Percentiles rank a stretch among this genome's conserved stretches.
Conservation (phyloP, 2,888 invertebrate species). For the Tetranychus piercei region DNA sequence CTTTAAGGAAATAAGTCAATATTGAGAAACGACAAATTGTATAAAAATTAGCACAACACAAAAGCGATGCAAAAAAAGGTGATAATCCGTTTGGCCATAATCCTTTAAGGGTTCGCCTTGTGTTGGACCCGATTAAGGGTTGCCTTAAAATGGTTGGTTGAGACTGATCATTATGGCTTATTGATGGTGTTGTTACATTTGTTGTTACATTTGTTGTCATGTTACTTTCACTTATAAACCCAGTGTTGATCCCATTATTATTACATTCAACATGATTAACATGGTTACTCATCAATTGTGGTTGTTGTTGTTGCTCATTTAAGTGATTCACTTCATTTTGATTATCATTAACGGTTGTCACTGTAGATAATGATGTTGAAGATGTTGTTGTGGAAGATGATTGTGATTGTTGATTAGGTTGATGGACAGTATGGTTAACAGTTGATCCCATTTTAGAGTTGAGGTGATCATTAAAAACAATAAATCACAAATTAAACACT, state of each 20-base stretch:
- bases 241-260: constrained; percentile 10
- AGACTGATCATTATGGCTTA: background rate
- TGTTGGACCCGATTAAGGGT: constrained; percentile 10
- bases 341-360: background rate
- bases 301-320: background rate
- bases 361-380: background rate
- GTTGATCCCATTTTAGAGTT: background rate
- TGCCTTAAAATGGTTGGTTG: background rate
- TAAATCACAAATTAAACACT: no score
- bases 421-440: background rate
- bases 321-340: background rate
- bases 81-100: constrained; percentile 40
- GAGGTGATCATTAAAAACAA: background rate
- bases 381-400: background rate
- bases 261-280: background rate
- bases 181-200: background rate
- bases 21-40: constrained; percentile 71
- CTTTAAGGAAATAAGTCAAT: constrained; percentile 68
- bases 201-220: background rate
- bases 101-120: constrained; percentile 22
- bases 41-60: constrained; percentile 68
- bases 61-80: constrained; percentile 58
- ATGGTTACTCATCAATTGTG: background rate
- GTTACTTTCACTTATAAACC: background rate
- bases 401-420: background rate